Evolutionary conservation across 1,140 invertebrate genomes (phyloP), one percentile per base, ranked within the genome.

Genomic region (Cataglyphis hispanica): DNA sequence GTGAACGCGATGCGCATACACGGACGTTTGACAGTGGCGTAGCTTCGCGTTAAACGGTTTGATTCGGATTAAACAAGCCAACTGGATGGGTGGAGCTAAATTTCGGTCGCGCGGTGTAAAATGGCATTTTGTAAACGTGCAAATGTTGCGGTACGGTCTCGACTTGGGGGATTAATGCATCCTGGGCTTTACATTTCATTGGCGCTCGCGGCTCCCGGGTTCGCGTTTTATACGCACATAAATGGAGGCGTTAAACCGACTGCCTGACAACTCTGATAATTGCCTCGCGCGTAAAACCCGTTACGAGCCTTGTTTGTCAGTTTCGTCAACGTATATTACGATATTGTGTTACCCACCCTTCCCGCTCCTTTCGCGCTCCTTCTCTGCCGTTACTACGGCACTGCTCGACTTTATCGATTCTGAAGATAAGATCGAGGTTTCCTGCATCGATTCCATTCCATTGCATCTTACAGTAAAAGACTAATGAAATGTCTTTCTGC

Each of bases 201-300:
- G 88, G 90, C 46, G 22, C 34, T 58, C 70, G 70, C n/a, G 70
- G 70, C 66, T 72, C 53, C 77, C 77, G 53, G 76, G 77, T 90
- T 92, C 91, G 90, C 84, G 84, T 93, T 94, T 50, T 94, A 92
- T 93, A 91, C 74, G 87, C 86, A 78, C 91, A 92, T 92, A 93
- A 93, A 94, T 91, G 87, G 91, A 93, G 91, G 93, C 88, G 92
- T 93, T 94, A 92, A 94, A 94, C 93, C 91, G 92, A 94, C 93
- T 93, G 91, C 64, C 92, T 94, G 94, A 94, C 94, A 95, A 93
- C 93, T 94, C 92, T 89, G 93, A 94, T 95, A 95, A 95, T 95
- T 95, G 93, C 91, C 87, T 90, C 83, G 91, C 93, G 86, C 90
- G 92, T 93, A 94, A 94, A 94, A 94, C 85, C 92, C 90, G 93